phyloP scores from a whole-genome alignment of 2,113 vertebrate species.

The Recurvirostra avosetta region DNA sequence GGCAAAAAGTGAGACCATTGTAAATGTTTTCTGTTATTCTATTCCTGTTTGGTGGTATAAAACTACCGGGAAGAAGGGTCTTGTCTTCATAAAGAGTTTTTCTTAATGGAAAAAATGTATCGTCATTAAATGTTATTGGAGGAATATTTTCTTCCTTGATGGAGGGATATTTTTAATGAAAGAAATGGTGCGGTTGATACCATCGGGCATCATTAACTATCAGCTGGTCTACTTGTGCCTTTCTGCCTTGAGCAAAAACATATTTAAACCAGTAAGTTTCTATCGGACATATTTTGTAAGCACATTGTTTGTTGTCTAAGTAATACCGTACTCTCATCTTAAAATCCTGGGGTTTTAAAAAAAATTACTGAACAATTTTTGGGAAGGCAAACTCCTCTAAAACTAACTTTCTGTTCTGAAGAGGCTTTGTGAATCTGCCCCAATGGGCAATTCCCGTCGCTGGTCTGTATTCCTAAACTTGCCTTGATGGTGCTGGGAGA shows the following conservation, averaged over 20 bases:
- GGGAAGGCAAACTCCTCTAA: background rate
- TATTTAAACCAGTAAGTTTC: background rate
- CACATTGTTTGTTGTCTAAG: fast-evolving
- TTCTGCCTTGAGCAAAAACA: background rate
- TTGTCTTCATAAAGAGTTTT: background rate
- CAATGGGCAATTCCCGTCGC: background rate
- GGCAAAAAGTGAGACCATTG: background rate
- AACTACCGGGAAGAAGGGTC: background rate
- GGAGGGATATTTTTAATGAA: background rate
- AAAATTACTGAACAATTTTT: background rate
- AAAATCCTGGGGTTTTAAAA: background rate
- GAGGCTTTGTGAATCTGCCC: background rate
- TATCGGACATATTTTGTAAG: background rate
- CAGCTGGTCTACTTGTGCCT: background rate
- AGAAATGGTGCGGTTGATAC: background rate
- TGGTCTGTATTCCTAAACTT: fast-evolving
- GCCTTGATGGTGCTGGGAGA: background rate
- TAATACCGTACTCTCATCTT: fast-evolving
- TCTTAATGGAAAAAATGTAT: background rate
- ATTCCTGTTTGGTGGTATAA: background rate
- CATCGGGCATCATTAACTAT: background rate
- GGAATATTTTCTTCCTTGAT: background rate
- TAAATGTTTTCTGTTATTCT: background rate
- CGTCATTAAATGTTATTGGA: background rate
- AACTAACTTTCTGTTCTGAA: background rate